phyloP scores from a whole-genome alignment of 2,113 vertebrate genomes.

The Pituophis catenifer region DNA sequence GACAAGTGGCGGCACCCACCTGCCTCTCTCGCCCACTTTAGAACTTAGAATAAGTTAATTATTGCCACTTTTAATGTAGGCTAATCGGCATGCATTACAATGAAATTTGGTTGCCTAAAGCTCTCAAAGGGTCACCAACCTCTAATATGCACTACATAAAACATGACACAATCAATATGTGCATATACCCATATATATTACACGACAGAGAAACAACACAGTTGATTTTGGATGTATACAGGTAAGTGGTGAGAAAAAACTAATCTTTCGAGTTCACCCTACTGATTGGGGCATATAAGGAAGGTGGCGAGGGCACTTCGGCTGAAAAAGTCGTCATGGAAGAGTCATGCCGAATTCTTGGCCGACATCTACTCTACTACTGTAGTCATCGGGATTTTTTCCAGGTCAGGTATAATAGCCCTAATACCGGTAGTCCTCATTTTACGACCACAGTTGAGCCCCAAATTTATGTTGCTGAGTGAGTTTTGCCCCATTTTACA shows the following conservation, averaged over 20 bases:
- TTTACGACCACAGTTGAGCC: not conserved
- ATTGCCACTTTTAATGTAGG: no score
- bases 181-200: no score
- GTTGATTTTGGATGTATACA: no score
- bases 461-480: not conserved
- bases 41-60: no score
- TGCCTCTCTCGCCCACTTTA: not conserved
- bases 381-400: not conserved
- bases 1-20: not conserved
- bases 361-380: not conserved
- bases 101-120: no score
- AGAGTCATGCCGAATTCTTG: not conserved
- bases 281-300: not conserved
- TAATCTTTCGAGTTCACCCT: no score
- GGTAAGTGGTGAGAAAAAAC: no score
- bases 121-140: no score
- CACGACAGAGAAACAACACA: no score
- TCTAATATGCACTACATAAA: no score
- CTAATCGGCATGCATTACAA: no score
- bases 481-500: not conserved
- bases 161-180: no score
- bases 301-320: not conserved
- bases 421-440: not conserved
- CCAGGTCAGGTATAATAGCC: not conserved
- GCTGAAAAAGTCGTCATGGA: not conserved